A percentile compares a stretch with the other conserved stretches of the same genome.
phyloP scores from a whole-genome alignment of 2,888 invertebrate genomes.

The Empis stercorea region DNA sequence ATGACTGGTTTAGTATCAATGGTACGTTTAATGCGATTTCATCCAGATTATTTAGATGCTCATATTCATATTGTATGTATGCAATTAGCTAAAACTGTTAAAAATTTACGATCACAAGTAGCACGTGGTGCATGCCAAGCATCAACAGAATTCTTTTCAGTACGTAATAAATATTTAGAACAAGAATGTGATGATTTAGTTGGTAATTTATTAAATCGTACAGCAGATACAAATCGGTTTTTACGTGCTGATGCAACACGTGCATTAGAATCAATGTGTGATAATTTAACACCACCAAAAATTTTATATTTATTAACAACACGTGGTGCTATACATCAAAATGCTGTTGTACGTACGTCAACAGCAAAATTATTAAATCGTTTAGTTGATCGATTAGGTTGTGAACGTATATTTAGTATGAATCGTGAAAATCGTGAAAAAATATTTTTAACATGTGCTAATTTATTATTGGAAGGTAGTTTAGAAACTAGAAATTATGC shows the following conservation, averaged over 20 bases:
- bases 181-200: conserved; percentile 80
- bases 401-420: conserved; percentile 56
- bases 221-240: conserved; percentile 89
- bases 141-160: conserved; percentile 63
- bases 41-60: conserved; percentile 46
- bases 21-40: conserved; percentile 53
- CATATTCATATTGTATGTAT: conserved; percentile 58
- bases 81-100: conserved; percentile 62
- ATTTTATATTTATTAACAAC: conserved; percentile 52
- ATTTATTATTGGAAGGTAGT: conserved; percentile 73
- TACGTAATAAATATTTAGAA: conserved; percentile 44
- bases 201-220: conserved; percentile 67
- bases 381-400: conserved; percentile 60
- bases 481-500: conserved; percentile 73
- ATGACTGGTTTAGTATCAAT: conserved; percentile 58
- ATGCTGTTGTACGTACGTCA: conserved; percentile 73
- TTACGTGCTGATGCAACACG: conserved; percentile 70
- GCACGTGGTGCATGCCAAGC: conserved; percentile 77
- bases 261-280: conserved; percentile 71
- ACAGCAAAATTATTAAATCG: conserved; percentile 64
- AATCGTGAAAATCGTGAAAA: conserved; percentile 67
- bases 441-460: conserved; percentile 66
- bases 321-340: conserved; percentile 69
- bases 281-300: conserved; percentile 55
- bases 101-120: conserved; percentile 86